Percentiles rank a stretch among this genome's conserved stretches.
Evolutionary conservation across 2,113 vertebrate genomes (phyloP).

Genomic region (Macrotus californicus): DNA sequence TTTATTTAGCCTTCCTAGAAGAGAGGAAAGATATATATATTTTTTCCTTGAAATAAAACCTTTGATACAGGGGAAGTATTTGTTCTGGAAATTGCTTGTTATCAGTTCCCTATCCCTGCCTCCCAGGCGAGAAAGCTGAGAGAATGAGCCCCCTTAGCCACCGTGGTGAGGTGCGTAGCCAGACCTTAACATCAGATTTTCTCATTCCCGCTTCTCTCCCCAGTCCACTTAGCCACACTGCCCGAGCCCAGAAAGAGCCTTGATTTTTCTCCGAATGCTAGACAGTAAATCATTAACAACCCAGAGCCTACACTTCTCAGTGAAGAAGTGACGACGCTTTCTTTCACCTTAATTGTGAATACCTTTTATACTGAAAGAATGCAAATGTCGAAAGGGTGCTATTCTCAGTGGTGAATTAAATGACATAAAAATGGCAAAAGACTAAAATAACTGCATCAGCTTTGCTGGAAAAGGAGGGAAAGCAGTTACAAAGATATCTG

Average conservation of each 20-base stretch:
- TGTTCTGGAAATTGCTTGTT: not conserved
- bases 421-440: slow-evolving; percentile 64
- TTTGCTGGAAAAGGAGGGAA: slow-evolving; percentile 10
- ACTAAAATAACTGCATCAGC: not conserved
- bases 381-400: slow-evolving; percentile 37
- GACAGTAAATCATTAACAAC: not conserved
- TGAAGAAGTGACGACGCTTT: slow-evolving; percentile 14
- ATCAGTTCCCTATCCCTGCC: not conserved
- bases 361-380: slow-evolving; percentile 42
- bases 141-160: not conserved
- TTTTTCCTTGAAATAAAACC: not conserved
- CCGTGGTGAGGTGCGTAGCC: not conserved
- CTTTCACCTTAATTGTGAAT: slow-evolving; percentile 42
- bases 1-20: not conserved
- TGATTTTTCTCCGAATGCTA: slow-evolving; percentile 5
- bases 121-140: not conserved
- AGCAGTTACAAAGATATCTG: not conserved
- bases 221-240: not conserved
- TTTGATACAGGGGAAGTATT: not conserved
- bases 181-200: not conserved
- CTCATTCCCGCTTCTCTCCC: not conserved
- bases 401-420: slow-evolving; percentile 57
- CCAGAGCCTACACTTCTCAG: not conserved
- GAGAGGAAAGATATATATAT: not conserved
- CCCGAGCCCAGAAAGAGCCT: not conserved